Evolutionary conservation across 2,888 invertebrate species (phyloP).

Genomic region (Lithophane leautieri): DNA sequence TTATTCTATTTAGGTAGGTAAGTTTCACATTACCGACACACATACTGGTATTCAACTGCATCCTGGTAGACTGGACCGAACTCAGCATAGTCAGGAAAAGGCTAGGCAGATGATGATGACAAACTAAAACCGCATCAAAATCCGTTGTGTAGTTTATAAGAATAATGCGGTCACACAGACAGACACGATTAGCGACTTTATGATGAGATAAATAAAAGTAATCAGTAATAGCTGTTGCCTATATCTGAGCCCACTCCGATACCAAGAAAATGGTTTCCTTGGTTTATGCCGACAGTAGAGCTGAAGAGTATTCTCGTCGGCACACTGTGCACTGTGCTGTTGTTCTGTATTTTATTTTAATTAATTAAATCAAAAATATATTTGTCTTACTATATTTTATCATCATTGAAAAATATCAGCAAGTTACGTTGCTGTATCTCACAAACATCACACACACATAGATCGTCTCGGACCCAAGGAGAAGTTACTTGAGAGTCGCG

Average conservation of each 20-base stretch:
- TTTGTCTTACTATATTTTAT: no score
- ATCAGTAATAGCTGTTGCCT: background rate
- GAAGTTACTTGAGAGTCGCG: slow-evolving; percentile 77
- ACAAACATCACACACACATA: slow-evolving; percentile 30
- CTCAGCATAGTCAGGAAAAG: no score
- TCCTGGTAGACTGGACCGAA: no score
- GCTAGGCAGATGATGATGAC: no score
- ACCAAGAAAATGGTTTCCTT: background rate
- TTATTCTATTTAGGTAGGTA: no score
- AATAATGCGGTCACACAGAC: background rate
- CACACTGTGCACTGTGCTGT: background rate
- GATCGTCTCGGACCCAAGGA: slow-evolving; percentile 38
- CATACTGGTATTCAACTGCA: no score
- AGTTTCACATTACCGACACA: no score
- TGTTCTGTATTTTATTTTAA: background rate
- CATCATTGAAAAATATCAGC: background rate
- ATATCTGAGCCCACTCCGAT: background rate
- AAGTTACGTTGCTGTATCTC: slow-evolving; percentile 9
- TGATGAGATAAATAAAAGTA: background rate
- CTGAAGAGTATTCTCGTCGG: background rate
- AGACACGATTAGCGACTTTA: no score
- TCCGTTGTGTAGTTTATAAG: background rate
- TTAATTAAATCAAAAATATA: no score
- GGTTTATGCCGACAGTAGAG: background rate
- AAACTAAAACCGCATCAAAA: background rate